A percentile compares a stretch with the other conserved stretches of the same genome.
phyloP scores from a whole-genome alignment of 2,113 vertebrate genomes.

The Cavia porcellus region DNA sequence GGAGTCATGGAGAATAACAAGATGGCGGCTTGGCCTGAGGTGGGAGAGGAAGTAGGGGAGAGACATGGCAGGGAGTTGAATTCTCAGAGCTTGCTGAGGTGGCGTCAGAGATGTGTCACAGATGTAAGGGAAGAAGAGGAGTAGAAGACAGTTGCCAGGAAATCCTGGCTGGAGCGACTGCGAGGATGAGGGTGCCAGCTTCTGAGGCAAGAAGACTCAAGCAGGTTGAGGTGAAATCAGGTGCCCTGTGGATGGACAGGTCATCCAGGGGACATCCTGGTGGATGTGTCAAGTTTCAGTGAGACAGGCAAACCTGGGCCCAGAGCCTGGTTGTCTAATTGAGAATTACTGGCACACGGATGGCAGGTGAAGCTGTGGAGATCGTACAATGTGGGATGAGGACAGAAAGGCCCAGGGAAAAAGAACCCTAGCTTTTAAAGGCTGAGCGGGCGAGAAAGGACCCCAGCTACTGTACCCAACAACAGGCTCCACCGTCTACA shows the following conservation, averaged over 20 bases:
- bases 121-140: background rate
- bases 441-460: background rate
- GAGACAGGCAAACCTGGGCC: background rate
- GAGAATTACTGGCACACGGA: background rate
- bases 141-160: background rate
- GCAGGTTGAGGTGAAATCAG: background rate
- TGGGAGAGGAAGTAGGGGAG: background rate
- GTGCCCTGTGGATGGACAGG: background rate
- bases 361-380: background rate
- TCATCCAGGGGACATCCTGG: background rate
- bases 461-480: background rate
- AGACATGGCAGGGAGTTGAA: background rate
- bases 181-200: no score
- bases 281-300: background rate
- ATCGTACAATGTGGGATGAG: background rate
- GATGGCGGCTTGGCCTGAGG: background rate
- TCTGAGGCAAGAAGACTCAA: background rate
- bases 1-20: no score
- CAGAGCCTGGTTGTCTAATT: background rate
- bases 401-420: background rate
- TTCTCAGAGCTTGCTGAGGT: background rate
- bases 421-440: background rate
- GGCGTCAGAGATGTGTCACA: no score
- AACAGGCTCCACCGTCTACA: background rate
- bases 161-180: background rate